phyloP scores from a whole-genome alignment of 2,113 vertebrate genomes.

The Rhegmatorhina hoffmannsi region DNA sequence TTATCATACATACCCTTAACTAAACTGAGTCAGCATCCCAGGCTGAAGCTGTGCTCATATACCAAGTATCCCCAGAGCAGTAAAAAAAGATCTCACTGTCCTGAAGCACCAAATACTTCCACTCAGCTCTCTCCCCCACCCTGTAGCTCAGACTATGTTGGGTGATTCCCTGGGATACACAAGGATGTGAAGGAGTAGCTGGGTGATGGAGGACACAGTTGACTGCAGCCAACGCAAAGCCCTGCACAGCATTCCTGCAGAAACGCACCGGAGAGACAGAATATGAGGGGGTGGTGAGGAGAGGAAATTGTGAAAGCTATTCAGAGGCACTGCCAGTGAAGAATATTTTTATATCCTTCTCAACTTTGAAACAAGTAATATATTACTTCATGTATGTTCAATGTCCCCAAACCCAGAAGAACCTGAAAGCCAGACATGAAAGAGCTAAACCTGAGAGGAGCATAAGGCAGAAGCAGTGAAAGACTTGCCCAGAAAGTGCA shows the following conservation, averaged over 20 bases:
- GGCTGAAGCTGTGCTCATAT: accelerated
- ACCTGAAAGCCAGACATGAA: not conserved
- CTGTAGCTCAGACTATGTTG: not conserved
- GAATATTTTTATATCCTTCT: conserved; percentile 23
- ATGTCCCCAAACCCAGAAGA: not conserved
- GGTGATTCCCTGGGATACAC: not conserved
- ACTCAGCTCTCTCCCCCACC: not conserved
- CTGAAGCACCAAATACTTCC: not conserved
- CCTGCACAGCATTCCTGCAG: not conserved
- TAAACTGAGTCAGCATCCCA: not conserved
- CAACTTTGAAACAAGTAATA: not conserved
- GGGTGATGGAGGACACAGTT: not conserved
- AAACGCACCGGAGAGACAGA: not conserved
- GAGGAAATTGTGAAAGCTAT: conserved; percentile 38
- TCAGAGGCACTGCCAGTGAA: not conserved
- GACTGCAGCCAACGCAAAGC: not conserved
- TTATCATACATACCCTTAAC: not conserved
- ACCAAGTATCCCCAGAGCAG: not conserved
- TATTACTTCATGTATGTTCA: not conserved
- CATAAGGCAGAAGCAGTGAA: not conserved
- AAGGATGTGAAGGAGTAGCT: not conserved
- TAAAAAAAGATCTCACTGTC: not conserved
- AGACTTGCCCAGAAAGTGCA: not conserved
- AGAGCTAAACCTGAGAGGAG: not conserved
- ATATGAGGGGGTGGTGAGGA: not conserved